A percentile compares a stretch with the other conserved stretches of the same genome.
phyloP scores from a whole-genome alignment of 2,888 invertebrate genomes.

The Dione juno region DNA sequence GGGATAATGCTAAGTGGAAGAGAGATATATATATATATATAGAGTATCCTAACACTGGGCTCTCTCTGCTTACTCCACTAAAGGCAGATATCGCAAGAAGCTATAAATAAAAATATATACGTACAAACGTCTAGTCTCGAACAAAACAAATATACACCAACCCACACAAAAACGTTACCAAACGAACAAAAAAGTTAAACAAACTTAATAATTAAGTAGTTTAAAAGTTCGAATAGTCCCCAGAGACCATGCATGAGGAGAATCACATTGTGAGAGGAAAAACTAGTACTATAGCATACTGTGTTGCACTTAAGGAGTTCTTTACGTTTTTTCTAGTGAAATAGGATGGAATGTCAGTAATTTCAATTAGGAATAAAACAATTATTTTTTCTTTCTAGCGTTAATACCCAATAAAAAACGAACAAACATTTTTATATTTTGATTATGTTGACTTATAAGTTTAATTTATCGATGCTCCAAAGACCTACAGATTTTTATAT shows the following conservation, averaged over 20 bases:
- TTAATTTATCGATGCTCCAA: too few species aligned
- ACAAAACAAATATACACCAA: background rate
- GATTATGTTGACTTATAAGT: too few species aligned
- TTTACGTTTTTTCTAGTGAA: background rate
- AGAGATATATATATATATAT: background rate
- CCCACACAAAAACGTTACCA: background rate
- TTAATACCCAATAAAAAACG: too few species aligned
- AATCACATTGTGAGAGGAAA: conserved; percentile 18
- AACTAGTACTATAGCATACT: conserved; percentile 3
- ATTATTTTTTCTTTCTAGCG: too few species aligned
- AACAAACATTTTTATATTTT: too few species aligned
- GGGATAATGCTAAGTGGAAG: too few species aligned
- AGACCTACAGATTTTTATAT: too few species aligned
- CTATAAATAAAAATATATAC: background rate
- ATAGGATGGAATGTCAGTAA: background rate
- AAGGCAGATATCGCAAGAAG: too few species aligned
- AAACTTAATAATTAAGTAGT: conserved; percentile 26
- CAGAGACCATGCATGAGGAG: conserved; percentile 8
- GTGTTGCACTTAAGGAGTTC: background rate
- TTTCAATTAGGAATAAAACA: too few species aligned
- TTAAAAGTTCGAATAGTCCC: conserved; percentile 25
- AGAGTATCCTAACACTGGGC: background rate
- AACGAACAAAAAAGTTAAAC: conserved; percentile 4
- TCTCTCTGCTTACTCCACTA: background rate
- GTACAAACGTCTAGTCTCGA: background rate